phyloP scores from a whole-genome alignment of 2,888 invertebrate genomes.

The Meandrusa payeni region DNA sequence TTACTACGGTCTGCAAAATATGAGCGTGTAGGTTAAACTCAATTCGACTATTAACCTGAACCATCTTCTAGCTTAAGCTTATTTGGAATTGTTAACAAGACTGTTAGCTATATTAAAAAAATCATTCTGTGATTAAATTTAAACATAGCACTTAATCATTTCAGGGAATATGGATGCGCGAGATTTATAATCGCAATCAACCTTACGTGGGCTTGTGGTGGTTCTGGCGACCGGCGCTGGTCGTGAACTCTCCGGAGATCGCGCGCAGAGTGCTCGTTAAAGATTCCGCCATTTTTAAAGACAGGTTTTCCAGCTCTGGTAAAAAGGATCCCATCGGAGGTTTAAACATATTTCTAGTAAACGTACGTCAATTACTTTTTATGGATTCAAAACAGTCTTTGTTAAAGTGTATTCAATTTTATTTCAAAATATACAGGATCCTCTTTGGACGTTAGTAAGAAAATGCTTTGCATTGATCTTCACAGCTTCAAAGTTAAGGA shows the following conservation, averaged over 20 bases:
- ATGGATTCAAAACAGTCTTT: too few relatives aligned
- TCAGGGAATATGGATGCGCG: slow-evolving; percentile 31
- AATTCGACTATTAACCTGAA: too few relatives aligned
- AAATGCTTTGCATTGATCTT: not conserved
- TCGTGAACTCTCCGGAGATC: slow-evolving; percentile 32
- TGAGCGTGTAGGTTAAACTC: too few relatives aligned
- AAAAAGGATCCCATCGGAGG: slow-evolving; percentile 31
- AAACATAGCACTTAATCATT: not conserved
- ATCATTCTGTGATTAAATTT: too few relatives aligned
- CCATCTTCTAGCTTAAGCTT: too few relatives aligned
- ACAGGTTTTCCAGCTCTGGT: slow-evolving; percentile 29
- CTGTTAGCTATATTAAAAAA: too few relatives aligned
- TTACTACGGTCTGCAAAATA: too few relatives aligned
- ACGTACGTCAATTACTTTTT: slow-evolving; percentile 25
- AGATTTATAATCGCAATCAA: slow-evolving; percentile 25
- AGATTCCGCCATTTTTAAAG: slow-evolving; percentile 32
- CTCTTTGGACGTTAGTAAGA: not conserved
- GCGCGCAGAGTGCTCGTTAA: slow-evolving; percentile 31
- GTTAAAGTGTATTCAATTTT: too few relatives aligned
- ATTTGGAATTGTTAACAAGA: too few relatives aligned
- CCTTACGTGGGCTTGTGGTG: slow-evolving; percentile 36
- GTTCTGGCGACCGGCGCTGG: slow-evolving; percentile 35
- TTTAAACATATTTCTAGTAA: slow-evolving; percentile 30
- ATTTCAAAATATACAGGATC: slow-evolving; percentile 9
- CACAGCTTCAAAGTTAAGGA: not conserved